Evolutionary conservation across 2,888 invertebrate genomes (phyloP).

Genomic region (Pharmacophagus antenor): DNA sequence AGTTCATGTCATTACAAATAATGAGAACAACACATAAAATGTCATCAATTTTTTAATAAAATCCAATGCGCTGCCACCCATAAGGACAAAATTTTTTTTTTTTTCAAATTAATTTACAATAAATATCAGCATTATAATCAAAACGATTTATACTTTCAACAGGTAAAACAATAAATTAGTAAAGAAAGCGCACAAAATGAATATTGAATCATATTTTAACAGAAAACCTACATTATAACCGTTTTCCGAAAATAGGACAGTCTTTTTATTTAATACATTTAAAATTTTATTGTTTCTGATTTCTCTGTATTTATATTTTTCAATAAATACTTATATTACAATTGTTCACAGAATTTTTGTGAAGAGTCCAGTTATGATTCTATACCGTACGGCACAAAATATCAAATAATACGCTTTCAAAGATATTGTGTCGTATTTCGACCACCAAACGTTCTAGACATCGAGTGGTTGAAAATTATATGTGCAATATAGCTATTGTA

Average conservation of each 20-base stretch:
- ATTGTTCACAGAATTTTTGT: not conserved
- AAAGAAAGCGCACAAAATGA: not conserved
- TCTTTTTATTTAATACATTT: not conserved
- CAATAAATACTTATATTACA: no score
- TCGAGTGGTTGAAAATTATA: not conserved
- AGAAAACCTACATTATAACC: not conserved
- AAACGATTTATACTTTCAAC: not conserved
- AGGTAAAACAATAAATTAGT: not conserved
- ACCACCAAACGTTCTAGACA: not conserved
- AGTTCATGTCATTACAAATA: not conserved
- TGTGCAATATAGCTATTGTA: constrained; percentile 20
- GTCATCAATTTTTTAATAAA: not conserved
- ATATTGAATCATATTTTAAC: not conserved
- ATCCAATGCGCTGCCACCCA: not conserved
- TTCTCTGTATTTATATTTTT: no score
- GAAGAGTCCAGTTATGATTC: not conserved
- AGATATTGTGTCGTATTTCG: not conserved
- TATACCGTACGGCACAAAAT: not conserved
- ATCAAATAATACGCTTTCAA: not conserved
- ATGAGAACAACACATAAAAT: not conserved
- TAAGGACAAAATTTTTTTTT: no score
- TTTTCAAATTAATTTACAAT: not conserved
- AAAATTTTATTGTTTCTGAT: not conserved
- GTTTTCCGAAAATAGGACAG: not conserved
- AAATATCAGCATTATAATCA: not conserved